Evolutionary conservation across 2,888 invertebrate genomes (phyloP), one percentile per base, ranked within the genome.

Genomic region (Microctonus hyperodae): DNA sequence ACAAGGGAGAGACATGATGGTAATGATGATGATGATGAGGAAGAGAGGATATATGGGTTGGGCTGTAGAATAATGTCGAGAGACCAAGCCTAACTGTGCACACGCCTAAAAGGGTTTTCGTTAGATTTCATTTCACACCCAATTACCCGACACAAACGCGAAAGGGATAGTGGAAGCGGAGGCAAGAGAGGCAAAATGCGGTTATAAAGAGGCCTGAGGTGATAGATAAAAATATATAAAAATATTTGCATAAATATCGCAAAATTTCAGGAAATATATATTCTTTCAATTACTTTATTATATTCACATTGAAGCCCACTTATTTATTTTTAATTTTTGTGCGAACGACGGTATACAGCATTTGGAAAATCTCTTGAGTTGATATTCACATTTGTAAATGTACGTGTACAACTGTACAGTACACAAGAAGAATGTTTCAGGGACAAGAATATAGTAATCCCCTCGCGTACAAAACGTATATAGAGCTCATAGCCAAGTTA

Each of bases 71-170:
- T 35, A 35, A 28, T 68, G 70, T 69, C 76, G 74, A 74, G 28
- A 28, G 28, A 28, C 28, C 28, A 74, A 75, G 56, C 70, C 70
- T 64, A 73, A 76, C 78, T 78, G 81, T 83, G 83, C 79, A 81
- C 82, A 83, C 82, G 83, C 82, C 82, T 82, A 83, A 82, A 83
- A 82, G 83, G 79, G 77, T 83, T 83, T 83, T 83, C 82, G 82
- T 83, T 83, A 82, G 82, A 83, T 82, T 83, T 83, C 82, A 82
- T 83, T 83, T 83, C 80, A 82, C 82, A 82, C 80, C 82, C 82
- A 83, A 83, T 83, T 83, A 83, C 79, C 77, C 73, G 74, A 74
- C 75, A 79, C 75, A 78, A 78, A 78, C 74, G 73, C 68, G 13
- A 25, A 73, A 68, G 69, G 71, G 69, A 69, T 70, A 28, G 28